A percentile compares a stretch with the other conserved stretches of the same genome.
Evolutionary conservation across 2,113 vertebrate genomes (phyloP).

Genomic region (Leptobrachium leishanense): DNA sequence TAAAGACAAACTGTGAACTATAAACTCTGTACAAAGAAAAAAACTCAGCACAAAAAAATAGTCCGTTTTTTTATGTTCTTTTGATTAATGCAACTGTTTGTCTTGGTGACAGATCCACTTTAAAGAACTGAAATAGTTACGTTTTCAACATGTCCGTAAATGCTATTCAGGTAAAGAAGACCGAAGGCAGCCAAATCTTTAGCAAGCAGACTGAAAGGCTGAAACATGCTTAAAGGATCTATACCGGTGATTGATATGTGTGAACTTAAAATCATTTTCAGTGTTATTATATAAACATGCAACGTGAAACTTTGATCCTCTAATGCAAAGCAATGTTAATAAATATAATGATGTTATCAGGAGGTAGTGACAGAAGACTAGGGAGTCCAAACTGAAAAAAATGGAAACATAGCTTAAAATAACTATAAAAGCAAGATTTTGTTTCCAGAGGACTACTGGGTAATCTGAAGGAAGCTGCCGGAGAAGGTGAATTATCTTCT

Average conservation of each 20-base stretch:
- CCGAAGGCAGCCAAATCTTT: not conserved
- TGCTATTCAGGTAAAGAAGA: not conserved
- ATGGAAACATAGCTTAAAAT: not conserved
- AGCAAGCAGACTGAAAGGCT: not conserved
- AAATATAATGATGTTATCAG: constrained; percentile 26
- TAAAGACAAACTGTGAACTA: too few species aligned
- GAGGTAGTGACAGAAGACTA: constrained; percentile 23
- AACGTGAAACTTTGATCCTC: constrained; percentile 24
- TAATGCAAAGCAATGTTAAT: constrained; percentile 31
- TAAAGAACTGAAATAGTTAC: not conserved
- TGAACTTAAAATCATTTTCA: constrained; percentile 17
- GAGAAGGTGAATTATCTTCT: not conserved
- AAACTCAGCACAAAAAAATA: too few species aligned
- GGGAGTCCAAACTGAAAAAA: not conserved
- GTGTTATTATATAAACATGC: constrained; percentile 30
- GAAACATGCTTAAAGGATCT: not conserved
- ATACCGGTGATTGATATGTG: constrained; percentile 2
- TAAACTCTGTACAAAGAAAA: too few species aligned
- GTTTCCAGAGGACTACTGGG: not conserved
- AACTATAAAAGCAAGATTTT: not conserved
- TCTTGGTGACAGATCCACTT: not conserved
- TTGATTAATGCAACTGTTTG: not conserved
- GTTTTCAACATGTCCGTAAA: not conserved
- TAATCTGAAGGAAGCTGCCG: not conserved
- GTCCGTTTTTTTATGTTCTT: too few species aligned